Percentiles rank a stretch among this genome's conserved stretches.
Evolutionary conservation across 2,797 vertebrate species (phyloP).

Genomic region (Artibeus lituratus): DNA sequence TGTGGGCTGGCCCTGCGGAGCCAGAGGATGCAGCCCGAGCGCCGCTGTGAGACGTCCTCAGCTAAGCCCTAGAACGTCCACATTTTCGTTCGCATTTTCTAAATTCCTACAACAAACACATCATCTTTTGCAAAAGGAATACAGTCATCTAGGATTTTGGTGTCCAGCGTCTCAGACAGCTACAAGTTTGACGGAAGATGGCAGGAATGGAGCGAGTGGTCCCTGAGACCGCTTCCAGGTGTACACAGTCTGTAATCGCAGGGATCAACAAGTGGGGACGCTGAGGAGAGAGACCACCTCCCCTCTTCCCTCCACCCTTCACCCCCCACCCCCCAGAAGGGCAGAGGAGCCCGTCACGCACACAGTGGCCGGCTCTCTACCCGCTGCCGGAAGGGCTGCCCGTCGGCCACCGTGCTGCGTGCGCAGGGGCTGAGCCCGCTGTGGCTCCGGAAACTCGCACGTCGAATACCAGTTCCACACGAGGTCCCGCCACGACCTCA

Average conservation of each 20-base stretch:
- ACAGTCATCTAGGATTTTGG: neutral
- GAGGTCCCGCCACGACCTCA: neutral
- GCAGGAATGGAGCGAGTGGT: neutral
- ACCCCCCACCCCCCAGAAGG: neutral
- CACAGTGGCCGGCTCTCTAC: too few relatives aligned
- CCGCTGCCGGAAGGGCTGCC: accelerated
- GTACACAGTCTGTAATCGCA: neutral
- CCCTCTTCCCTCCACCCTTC: neutral
- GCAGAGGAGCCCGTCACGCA: neutral
- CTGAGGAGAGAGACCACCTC: neutral
- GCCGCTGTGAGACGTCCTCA: neutral
- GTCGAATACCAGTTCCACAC: neutral
- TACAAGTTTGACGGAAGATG: neutral
- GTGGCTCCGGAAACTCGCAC: neutral
- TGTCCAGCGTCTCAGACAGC: neutral
- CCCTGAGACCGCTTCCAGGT: neutral
- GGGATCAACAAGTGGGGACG: neutral
- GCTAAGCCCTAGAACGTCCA: neutral
- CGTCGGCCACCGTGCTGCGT: accelerated
- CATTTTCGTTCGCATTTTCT: neutral
- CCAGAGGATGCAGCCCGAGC: neutral
- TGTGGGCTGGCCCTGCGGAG: accelerated
- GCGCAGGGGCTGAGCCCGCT: neutral
- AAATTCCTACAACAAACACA: neutral
- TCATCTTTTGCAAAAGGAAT: neutral